phyloP scores from a whole-genome alignment of 2,888 invertebrate genomes.

The Parnassius apollo region DNA sequence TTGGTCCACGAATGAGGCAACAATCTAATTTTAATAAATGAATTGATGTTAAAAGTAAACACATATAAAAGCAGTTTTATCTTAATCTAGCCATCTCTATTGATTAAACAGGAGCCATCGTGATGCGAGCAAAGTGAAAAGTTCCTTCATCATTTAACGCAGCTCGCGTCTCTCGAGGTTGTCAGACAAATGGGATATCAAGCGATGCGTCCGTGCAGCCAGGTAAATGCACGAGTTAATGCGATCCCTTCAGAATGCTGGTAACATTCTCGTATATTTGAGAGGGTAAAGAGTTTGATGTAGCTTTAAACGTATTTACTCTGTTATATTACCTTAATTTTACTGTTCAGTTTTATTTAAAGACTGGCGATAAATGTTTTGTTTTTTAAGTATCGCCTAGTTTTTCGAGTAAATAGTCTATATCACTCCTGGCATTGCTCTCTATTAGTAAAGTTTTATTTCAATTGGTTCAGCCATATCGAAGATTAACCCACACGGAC shows the following conservation, averaged over 20 bases:
- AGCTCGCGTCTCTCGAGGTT: conserved; percentile 36
- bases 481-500: too few relatives aligned
- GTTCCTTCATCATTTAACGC: conserved; percentile 39
- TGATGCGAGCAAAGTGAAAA: conserved; percentile 48
- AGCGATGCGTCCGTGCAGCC: conserved; percentile 45
- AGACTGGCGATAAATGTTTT: too few relatives aligned
- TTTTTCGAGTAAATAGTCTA: too few relatives aligned
- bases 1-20: too few relatives aligned
- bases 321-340: background rate
- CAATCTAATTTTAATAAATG: too few relatives aligned
- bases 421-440: too few relatives aligned
- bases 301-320: conserved; percentile 7
- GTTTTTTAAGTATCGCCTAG: too few relatives aligned
- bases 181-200: conserved; percentile 58
- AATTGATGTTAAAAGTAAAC: conserved; percentile 12
- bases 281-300: conserved; percentile 25
- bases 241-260: conserved; percentile 32
- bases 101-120: conserved; percentile 48
- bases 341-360: too few relatives aligned
- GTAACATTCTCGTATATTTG: conserved; percentile 28
- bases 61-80: conserved; percentile 14
- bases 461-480: too few relatives aligned
- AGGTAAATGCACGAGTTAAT: conserved; percentile 48
- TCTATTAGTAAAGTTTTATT: too few relatives aligned
- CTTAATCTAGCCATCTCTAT: conserved; percentile 29